Base-by-base conservation (phyloP, 2,113 vertebrate genomes). In the Hucho hucho region DNA sequence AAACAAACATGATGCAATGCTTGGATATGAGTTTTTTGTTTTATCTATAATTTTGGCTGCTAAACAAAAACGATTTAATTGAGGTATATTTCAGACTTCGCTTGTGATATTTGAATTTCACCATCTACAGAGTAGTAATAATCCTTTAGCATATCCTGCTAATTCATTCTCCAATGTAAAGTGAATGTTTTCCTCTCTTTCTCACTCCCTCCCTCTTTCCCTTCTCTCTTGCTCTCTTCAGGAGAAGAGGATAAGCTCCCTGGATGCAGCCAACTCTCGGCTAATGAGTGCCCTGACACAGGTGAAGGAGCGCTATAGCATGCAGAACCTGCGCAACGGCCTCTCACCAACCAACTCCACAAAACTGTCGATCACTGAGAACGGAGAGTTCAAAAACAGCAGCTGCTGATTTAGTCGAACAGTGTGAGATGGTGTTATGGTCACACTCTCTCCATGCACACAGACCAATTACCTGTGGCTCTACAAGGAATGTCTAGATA, bases 281-380 rank as follows among this genome's bases (percentile, higher is more conserved):
- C 92, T 99, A 82, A 97, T 99, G 95, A 95, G 93, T 3, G 96
- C 98, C 4, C 93, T 99, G 88, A 96, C 96, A 0, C 97, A 99
- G 83, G 96, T 99, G 89, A 98, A 98, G 93, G 97, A 98, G 88
- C 96, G 95, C 68, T 99, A 97, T 94, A 95, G 93, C 89, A 77
- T 93, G 81, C 95, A 96, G 76, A 89, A 69, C 81, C 90, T 94
- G 76, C 95, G 93, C 87, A 99, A 97, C 76, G 96, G 96, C 85
- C 93, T 97, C 89, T 96, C 97, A 4, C 95, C 97, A 72, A 94
- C 90, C 93, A 96, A 96, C 76, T 95, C 96, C 89, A 96, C 96
- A 91, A 99, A 97, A 79, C 96, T 99, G 83, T 98, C 97, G 85
- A 99, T 99, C 93, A 99, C 97, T 80, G 98, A 99, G 93, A 99